phyloP scores from a whole-genome alignment of 2,888 invertebrate genomes.

The Pimpla rufipes region DNA sequence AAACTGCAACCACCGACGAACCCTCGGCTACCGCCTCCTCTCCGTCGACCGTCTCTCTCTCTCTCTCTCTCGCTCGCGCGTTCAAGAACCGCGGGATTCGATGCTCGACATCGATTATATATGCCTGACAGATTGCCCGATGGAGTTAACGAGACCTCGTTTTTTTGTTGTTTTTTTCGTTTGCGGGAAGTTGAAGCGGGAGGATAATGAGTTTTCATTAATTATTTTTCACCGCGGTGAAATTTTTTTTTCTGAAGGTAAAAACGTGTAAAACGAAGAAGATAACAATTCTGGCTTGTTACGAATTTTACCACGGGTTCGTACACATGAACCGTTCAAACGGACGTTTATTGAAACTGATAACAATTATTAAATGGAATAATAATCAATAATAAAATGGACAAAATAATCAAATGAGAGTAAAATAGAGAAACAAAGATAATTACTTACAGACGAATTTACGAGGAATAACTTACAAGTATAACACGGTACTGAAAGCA shows the following conservation, averaged over 20 bases:
- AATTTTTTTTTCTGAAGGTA: neutral
- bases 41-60: neutral
- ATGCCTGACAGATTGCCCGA: slow-evolving; percentile 18
- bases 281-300: neutral
- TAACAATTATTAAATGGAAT: too few species aligned
- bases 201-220: neutral
- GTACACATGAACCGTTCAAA: too few species aligned
- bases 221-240: neutral
- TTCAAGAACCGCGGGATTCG: neutral
- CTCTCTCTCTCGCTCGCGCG: neutral
- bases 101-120: slow-evolving; percentile 4
- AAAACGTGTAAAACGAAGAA: neutral
- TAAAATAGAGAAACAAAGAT: too few species aligned
- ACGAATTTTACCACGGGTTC: too few species aligned
- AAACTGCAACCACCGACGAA: slow-evolving; percentile 32
- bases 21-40: neutral
- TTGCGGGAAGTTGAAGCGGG: neutral
- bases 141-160: slow-evolving; percentile 38
- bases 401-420: too few species aligned
- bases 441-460: too few species aligned
- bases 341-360: too few species aligned
- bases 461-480: too few species aligned
- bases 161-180: slow-evolving; percentile 36
- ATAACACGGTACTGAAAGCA: too few species aligned
- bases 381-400: too few species aligned